Percentiles rank a stretch among this genome's conserved stretches.
phyloP scores from a whole-genome alignment of 2,888 invertebrate genomes.

The Conomelus anceps region DNA sequence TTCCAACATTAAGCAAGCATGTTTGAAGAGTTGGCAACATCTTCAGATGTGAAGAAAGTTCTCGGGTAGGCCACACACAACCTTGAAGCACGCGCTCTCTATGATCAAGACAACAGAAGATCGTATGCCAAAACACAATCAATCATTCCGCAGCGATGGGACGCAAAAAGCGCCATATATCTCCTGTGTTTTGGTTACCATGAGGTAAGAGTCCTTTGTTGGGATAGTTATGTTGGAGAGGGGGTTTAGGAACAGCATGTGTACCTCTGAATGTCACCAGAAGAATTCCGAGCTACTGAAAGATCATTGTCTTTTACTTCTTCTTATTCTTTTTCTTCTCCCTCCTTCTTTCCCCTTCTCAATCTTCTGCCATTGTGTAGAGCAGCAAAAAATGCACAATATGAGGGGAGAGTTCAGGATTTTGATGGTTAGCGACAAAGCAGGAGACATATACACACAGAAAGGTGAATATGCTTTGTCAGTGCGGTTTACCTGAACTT shows the following conservation, averaged over 20 bases:
- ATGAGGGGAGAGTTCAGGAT: neutral
- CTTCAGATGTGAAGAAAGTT: neutral
- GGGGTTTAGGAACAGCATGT: neutral
- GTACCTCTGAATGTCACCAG: neutral
- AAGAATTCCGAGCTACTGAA: neutral
- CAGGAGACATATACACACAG: neutral
- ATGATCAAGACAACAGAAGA: neutral
- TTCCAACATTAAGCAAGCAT: neutral
- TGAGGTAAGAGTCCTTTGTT: neutral
- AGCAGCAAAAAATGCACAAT: neutral
- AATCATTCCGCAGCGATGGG: neutral
- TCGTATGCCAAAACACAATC: neutral
- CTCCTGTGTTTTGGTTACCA: neutral
- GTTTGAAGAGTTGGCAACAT: neutral
- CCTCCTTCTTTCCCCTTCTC: neutral
- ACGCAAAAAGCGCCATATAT: neutral
- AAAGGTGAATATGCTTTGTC: neutral
- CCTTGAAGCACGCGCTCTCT: neutral
- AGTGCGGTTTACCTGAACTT: neutral
- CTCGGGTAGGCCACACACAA: neutral
- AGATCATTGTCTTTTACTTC: neutral
- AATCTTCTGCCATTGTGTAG: neutral
- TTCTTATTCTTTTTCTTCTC: neutral
- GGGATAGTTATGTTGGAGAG: too few species aligned
- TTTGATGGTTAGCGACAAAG: neutral